phyloP scores from a whole-genome alignment of 2,797 vertebrate genomes.

The Agapornis canus region DNA sequence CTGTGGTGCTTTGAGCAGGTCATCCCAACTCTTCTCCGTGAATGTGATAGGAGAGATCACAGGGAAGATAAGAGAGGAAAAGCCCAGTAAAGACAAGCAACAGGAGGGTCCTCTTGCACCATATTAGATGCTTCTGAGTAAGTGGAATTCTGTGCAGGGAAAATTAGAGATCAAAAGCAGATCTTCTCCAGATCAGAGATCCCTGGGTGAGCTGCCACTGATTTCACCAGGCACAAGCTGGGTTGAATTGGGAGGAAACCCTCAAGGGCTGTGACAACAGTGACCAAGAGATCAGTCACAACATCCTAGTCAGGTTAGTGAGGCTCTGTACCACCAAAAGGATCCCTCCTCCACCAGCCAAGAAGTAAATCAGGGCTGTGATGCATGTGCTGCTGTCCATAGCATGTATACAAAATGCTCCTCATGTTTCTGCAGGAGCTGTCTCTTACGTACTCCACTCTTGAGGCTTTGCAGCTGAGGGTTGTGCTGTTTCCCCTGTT shows the following conservation, averaged over 20 bases:
- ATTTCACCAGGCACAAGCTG: neutral
- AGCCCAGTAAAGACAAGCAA: neutral
- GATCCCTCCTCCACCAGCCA: neutral
- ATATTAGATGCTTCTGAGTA: neutral
- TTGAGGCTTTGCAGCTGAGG: neutral
- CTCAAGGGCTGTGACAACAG: neutral
- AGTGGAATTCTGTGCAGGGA: neutral
- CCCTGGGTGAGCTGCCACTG: neutral
- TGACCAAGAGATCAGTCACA: neutral
- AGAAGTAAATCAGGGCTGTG: fast-evolving
- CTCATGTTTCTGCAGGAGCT: neutral
- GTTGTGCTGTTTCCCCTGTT: neutral
- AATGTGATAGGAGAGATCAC: neutral
- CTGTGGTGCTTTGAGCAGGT: neutral
- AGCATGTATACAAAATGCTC: neutral
- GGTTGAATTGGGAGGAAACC: neutral
- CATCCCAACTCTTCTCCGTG: neutral
- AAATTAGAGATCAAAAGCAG: neutral
- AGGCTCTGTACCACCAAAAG: neutral
- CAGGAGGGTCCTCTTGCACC: neutral
- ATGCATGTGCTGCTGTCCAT: fast-evolving
- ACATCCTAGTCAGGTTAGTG: neutral
- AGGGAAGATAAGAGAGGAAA: neutral
- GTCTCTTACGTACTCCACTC: fast-evolving
- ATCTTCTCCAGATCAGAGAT: neutral